Conservation (phyloP, 1,140 invertebrate genomes). For the Pseudobourletiella spinata region DNA sequence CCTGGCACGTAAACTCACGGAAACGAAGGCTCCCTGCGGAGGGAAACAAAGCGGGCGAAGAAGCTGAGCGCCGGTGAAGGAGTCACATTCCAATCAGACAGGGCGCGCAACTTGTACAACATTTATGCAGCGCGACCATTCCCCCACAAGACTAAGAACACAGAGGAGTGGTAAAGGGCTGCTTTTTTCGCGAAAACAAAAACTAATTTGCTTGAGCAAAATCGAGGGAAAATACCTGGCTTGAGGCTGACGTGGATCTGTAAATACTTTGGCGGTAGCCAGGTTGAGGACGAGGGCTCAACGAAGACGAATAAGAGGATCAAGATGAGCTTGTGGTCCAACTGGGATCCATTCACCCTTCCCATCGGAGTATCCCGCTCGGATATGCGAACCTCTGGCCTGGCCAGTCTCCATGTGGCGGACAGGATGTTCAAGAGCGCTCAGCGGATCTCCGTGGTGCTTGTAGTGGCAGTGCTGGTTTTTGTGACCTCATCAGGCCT, state of each 20-base stretch:
- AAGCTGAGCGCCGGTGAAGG: too few species aligned
- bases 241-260: background rate
- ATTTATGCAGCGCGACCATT: too few species aligned
- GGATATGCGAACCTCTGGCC: slow-evolving; percentile 1
- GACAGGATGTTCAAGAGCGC: slow-evolving; percentile 31
- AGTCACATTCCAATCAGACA: too few species aligned
- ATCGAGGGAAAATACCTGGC: background rate
- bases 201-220: background rate
- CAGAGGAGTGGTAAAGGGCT: background rate
- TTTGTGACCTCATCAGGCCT: slow-evolving; percentile 33
- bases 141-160: background rate
- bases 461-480: slow-evolving; percentile 33
- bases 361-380: slow-evolving; percentile 4
- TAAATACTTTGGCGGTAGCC: background rate
- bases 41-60: too few species aligned
- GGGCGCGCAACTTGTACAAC: too few species aligned
- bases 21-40: too few species aligned
- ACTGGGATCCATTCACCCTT: slow-evolving; percentile 22
- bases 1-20: too few species aligned
- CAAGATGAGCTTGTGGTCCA: slow-evolving; percentile 6
- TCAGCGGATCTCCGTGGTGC: slow-evolving; percentile 33
- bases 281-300: background rate
- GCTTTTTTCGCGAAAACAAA: background rate
- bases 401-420: slow-evolving; percentile 22
- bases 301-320: background rate